Conservation (phyloP, 1,140 invertebrate species). For the Chironomus tepperi region DNA sequence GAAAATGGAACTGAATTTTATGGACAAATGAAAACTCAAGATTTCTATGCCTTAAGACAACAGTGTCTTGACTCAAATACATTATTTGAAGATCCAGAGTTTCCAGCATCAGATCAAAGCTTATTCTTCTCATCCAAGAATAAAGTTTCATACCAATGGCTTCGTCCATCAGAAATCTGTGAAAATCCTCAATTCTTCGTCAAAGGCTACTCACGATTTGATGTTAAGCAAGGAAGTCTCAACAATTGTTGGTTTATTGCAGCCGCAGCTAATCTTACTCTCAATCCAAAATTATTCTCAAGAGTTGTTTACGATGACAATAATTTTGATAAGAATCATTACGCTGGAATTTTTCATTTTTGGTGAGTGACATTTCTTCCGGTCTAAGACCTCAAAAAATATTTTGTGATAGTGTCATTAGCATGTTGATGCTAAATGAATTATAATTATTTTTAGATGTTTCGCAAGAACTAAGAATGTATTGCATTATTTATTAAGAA, state of each 20-base stretch:
- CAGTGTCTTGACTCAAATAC: conserved; percentile 57
- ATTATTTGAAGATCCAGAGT: conserved; percentile 83
- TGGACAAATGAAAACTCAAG: conserved; percentile 51
- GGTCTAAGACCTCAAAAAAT: no score
- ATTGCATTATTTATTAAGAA: no score
- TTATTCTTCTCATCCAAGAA: conserved; percentile 69
- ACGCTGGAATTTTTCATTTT: conserved; percentile 91
- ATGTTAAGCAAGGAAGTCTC: conserved; percentile 94
- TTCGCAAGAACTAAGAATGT: no score
- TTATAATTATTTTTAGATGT: no score
- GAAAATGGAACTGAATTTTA: conserved; percentile 53
- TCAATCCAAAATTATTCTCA: conserved; percentile 79
- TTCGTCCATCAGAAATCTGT: conserved; percentile 77
- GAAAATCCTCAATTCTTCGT: conserved; percentile 85
- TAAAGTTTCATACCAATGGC: conserved; percentile 75
- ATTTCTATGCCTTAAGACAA: conserved; percentile 61
- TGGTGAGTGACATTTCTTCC: conserved; percentile 44
- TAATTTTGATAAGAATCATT: conserved; percentile 74
- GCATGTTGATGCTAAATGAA: no score
- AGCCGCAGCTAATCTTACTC: conserved; percentile 88
- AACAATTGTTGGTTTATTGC: conserved; percentile 97
- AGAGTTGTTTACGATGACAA: conserved; percentile 94
- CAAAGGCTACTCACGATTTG: conserved; percentile 90
- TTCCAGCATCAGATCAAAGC: conserved; percentile 67
- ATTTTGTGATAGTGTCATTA: no score